These are phyloP conservation scores for Xiphydria camelus DNA, from an alignment of 2,888 invertebrate species.

Conservation along the genomic window DNA sequence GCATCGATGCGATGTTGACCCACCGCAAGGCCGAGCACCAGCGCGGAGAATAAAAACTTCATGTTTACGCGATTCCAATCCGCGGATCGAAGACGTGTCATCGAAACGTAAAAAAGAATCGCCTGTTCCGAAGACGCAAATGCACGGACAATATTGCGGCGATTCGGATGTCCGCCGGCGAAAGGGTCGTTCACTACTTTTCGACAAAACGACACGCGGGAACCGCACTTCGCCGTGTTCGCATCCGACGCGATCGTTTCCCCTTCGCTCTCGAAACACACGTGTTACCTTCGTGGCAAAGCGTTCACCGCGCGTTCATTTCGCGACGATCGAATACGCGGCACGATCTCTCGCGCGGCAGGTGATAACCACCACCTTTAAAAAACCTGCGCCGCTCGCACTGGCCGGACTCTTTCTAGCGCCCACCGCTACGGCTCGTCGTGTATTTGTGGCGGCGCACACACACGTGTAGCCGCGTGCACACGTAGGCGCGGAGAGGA, in stretches of 20 bases:
- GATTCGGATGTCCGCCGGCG: conserved; percentile 9
- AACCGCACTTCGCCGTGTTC: too few relatives aligned
- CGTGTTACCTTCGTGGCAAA: too few relatives aligned
- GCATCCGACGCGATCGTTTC: too few relatives aligned
- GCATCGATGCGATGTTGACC: conserved; percentile 21
- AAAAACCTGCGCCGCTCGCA: conserved; percentile 12
- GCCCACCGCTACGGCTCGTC: not conserved
- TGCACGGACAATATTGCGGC: not conserved
- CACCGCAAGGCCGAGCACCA: conserved; percentile 18
- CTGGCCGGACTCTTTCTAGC: conserved; percentile 16
- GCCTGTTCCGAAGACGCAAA: not conserved
- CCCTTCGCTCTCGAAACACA: too few relatives aligned
- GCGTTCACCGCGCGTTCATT: too few relatives aligned
- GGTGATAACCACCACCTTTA: too few relatives aligned
- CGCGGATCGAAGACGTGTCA: not conserved
- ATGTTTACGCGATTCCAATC: conserved; percentile 4
- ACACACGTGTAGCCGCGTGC: conserved; percentile 5
- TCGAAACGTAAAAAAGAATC: not conserved
- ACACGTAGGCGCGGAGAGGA: too few relatives aligned
- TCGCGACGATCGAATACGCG: too few relatives aligned
- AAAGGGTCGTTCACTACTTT: not conserved
- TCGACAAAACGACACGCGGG: conserved; percentile 3
- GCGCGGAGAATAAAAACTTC: conserved; percentile 18
- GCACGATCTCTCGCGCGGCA: too few relatives aligned
- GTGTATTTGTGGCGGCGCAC: conserved; percentile 4